Base-by-base conservation (phyloP, 1,140 invertebrate genomes). In the Vanessa atalanta region DNA sequence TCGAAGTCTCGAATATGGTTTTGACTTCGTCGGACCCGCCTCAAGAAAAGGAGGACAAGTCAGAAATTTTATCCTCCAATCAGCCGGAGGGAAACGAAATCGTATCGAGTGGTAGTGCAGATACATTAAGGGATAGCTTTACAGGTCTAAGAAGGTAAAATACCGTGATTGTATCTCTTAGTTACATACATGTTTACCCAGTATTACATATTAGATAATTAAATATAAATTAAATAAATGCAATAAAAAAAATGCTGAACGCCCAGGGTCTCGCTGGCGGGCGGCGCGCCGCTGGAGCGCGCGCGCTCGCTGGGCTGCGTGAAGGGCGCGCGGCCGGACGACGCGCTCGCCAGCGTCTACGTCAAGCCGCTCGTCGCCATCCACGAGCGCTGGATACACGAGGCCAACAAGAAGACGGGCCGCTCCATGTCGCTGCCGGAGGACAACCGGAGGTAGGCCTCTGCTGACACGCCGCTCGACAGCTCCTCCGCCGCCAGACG, bases 311-410 rank as follows among this genome's bases (percentile, higher is more conserved):
- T 80, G 23, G 77, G 65, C 20, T 75, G 74, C 53, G 53, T 75
- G 68, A 73, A 72, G 20, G 51, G 64, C 20, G 48, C 48, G 57
- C 51, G 16, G 37, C 26, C 43, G 15, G 37, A 74, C 72, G 89
- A 90, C 7, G 69, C 86, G 1, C 72, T 90, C 4, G 82, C 88
- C 8, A 80, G 76, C 2, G 85, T 93, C 8, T 88, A 90, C 60
- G 91, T 93, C 37, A 90, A 90, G 61, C 92, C 93, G 9, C 73
- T 93, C 23, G 92, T 93, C 8, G 92, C 93, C 1, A 93, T 93
- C 51, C 93, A 93, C 73, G 93, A 93, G 78, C 79, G 81, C 37
- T 93, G 91, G 92, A 93, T 93, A 64, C 82, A 88, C 53, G 91
- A 93, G 75, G 88, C 90, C 0, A 89, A 86, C 26, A 83, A 80